Conservation (phyloP, 2,113 vertebrate species). For the Thinocorus orbignyianus region DNA sequence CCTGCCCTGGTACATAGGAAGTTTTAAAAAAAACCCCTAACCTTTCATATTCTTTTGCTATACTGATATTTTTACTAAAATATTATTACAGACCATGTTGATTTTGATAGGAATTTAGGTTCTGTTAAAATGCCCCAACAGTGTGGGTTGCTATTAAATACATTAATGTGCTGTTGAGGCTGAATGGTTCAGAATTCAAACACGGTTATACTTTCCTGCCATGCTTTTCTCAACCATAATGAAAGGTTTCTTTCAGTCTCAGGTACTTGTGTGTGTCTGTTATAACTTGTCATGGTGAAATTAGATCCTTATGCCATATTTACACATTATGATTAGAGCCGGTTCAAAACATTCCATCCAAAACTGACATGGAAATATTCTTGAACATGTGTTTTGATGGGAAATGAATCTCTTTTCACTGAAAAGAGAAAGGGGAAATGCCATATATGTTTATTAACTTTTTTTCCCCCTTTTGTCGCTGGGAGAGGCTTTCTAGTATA, state of each 20-base stretch:
- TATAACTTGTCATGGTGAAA: slow-evolving; percentile 37
- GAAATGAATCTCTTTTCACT: background rate
- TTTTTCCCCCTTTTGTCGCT: background rate
- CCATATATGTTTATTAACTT: background rate
- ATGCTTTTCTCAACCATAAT: background rate
- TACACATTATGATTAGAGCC: background rate
- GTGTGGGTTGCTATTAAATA: background rate
- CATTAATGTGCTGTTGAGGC: background rate
- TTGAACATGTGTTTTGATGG: background rate
- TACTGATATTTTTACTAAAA: background rate
- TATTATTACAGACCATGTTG: background rate
- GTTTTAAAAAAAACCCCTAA: background rate
- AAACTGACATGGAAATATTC: background rate
- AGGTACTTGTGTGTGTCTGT: background rate
- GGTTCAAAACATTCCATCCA: background rate
- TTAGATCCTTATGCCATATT: background rate
- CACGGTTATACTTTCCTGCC: background rate
- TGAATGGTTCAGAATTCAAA: background rate
- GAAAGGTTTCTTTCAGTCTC: slow-evolving; percentile 28
- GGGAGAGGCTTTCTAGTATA: background rate
- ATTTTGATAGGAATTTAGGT: background rate
- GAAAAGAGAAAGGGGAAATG: background rate
- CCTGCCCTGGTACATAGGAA: background rate
- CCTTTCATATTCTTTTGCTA: background rate
- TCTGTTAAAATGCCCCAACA: background rate